phyloP scores from a whole-genome alignment of 2,888 invertebrate species.

The Heliconius cydno region DNA sequence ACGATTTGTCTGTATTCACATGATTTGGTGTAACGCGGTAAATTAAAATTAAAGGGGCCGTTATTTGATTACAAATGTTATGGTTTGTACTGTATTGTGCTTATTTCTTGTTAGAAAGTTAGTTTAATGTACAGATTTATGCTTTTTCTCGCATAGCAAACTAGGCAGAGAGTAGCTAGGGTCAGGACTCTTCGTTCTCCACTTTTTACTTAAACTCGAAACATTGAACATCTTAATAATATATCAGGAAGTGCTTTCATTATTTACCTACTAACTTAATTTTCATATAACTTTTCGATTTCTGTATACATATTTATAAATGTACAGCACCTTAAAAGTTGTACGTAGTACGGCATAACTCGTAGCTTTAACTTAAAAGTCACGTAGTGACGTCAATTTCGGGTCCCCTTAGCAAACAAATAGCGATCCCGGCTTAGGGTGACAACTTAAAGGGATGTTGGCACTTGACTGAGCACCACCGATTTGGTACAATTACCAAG shows the following conservation, averaged over 20 bases:
- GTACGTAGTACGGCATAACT: background rate
- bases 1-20: constrained; percentile 46
- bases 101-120: background rate
- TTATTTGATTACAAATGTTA: background rate
- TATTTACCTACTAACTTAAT: background rate
- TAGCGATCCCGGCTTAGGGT: constrained; percentile 65
- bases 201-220: background rate
- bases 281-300: background rate
- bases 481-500: constrained; percentile 75
- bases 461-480: constrained; percentile 61
- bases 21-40: constrained; percentile 40
- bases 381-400: constrained; percentile 62
- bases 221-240: background rate
- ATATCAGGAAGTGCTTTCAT: background rate
- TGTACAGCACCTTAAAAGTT: background rate
- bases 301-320: background rate
- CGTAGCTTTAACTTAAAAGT: constrained; percentile 55
- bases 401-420: constrained; percentile 79
- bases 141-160: background rate
- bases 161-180: background rate
- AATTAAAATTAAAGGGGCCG: constrained; percentile 35
- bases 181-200: background rate
- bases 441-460: constrained; percentile 72
- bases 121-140: background rate
- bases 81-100: background rate